A percentile compares a stretch with the other conserved stretches of the same genome.
phyloP scores from a whole-genome alignment of 2,113 vertebrate genomes.

The Symphodus melops region DNA sequence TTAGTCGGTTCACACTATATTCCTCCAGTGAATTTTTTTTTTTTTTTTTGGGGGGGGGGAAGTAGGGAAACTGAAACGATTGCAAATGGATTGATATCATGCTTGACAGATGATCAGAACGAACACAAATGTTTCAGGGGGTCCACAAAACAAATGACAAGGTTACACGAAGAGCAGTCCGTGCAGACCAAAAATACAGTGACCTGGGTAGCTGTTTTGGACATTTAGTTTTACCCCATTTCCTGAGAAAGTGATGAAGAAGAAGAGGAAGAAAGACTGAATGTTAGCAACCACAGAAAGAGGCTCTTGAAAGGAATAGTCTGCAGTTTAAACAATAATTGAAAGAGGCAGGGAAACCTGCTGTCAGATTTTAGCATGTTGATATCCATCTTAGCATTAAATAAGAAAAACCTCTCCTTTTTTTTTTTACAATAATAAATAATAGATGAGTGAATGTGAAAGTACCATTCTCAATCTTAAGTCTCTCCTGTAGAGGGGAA shows the following conservation, averaged over 20 bases:
- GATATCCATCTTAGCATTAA: background rate
- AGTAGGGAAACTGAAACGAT: background rate
- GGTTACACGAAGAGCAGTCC: constrained; percentile 18
- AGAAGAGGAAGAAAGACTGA: constrained; percentile 50
- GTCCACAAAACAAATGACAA: constrained; percentile 17
- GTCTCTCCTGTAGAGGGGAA: constrained; percentile 74
- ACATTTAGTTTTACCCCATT: constrained; percentile 76
- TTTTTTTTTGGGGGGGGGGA: too few species aligned
- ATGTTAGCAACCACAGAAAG: constrained; percentile 53
- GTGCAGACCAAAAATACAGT: constrained; percentile 67
- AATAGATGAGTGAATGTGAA: background rate
- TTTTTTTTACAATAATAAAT: background rate
- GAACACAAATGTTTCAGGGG: constrained; percentile 8
- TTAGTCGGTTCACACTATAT: background rate
- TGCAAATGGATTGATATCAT: constrained; percentile 19
- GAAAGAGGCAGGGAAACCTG: constrained; percentile 14
- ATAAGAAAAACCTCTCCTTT: background rate
- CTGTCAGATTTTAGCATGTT: background rate
- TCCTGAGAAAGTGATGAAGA: constrained; percentile 69
- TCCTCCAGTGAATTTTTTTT: background rate
- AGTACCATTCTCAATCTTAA: constrained; percentile 77
- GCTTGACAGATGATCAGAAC: background rate
- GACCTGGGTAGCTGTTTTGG: constrained; percentile 82
- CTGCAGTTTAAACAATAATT: constrained; percentile 28
- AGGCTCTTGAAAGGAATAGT: constrained; percentile 13